phyloP scores from a whole-genome alignment of 2,888 invertebrate species.

The Drosophila atripex region DNA sequence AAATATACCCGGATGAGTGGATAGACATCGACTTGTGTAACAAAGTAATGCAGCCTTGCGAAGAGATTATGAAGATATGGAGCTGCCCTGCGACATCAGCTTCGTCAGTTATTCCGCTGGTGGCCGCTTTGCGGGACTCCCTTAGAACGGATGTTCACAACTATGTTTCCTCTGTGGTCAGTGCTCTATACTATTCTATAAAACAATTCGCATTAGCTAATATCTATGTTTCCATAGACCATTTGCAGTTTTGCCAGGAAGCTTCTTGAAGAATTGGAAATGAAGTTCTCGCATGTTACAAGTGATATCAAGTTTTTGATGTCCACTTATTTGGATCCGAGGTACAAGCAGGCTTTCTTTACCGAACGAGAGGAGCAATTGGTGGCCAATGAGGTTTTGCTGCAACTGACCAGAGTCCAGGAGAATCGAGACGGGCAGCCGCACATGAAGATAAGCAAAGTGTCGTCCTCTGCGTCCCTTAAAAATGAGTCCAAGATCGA shows the following conservation, averaged over 20 bases:
- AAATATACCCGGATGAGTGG: constrained; percentile 66
- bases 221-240: constrained; percentile 28
- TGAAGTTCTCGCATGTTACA: constrained; percentile 41
- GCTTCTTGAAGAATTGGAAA: constrained; percentile 56
- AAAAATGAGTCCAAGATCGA: constrained; percentile 61
- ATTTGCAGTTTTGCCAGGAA: constrained; percentile 59
- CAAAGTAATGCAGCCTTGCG: constrained; percentile 61
- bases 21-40: constrained; percentile 56
- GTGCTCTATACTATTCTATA: too few species aligned
- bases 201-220: too few species aligned
- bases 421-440: constrained; percentile 26
- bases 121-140: constrained; percentile 60
- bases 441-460: constrained; percentile 32
- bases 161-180: constrained; percentile 61
- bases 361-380: constrained; percentile 56
- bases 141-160: constrained; percentile 58
- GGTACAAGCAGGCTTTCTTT: constrained; percentile 62
- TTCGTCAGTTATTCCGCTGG: constrained; percentile 58
- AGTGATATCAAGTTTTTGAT: constrained; percentile 56
- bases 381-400: constrained; percentile 54
- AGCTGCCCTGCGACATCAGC: constrained; percentile 37
- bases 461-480: neutral
- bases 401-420: constrained; percentile 23
- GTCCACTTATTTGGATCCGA: constrained; percentile 64
- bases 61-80: constrained; percentile 63